Conservation (phyloP, 1,140 invertebrate species). For the Episyrphus balteatus region DNA sequence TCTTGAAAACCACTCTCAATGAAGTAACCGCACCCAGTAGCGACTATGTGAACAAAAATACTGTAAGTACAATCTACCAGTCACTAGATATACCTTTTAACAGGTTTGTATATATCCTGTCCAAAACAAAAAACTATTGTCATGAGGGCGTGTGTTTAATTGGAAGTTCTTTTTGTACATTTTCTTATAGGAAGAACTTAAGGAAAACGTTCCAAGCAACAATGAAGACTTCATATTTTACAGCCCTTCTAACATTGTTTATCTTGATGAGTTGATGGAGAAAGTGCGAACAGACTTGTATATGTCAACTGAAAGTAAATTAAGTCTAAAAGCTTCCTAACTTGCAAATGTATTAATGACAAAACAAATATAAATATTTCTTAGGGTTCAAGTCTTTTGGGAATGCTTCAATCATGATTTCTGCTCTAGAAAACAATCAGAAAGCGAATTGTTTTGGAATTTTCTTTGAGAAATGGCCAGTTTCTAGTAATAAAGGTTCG, state of each 20-base stretch:
- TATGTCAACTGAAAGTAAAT: conserved; percentile 28
- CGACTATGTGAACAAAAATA: neutral
- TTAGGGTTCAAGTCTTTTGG: conserved; percentile 16
- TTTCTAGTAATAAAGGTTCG: neutral
- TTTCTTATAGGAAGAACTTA: conserved; percentile 1
- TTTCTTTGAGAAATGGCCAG: conserved; percentile 15
- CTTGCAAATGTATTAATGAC: conserved; percentile 3
- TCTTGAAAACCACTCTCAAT: conserved; percentile 1
- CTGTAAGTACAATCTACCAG: neutral
- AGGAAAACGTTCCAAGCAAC: conserved; percentile 13
- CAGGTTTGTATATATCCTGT: no score
- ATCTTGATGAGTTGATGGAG: conserved; percentile 27
- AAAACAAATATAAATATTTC: neutral
- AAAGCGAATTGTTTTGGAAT: conserved; percentile 17
- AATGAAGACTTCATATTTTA: conserved; percentile 31
- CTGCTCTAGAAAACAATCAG: conserved; percentile 21
- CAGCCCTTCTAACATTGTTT: conserved; percentile 21
- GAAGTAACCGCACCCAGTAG: conserved; percentile 1
- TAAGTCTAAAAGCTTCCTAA: neutral
- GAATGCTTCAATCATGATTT: conserved; percentile 21
- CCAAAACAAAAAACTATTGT: no score
- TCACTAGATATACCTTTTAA: no score
- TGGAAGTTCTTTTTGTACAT: neutral
- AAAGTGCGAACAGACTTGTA: conserved; percentile 27
- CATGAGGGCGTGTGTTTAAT: no score